Evolutionary conservation across 2,888 invertebrate genomes (phyloP), one percentile per base, ranked within the genome.

Genomic region (Tipula confusa): DNA sequence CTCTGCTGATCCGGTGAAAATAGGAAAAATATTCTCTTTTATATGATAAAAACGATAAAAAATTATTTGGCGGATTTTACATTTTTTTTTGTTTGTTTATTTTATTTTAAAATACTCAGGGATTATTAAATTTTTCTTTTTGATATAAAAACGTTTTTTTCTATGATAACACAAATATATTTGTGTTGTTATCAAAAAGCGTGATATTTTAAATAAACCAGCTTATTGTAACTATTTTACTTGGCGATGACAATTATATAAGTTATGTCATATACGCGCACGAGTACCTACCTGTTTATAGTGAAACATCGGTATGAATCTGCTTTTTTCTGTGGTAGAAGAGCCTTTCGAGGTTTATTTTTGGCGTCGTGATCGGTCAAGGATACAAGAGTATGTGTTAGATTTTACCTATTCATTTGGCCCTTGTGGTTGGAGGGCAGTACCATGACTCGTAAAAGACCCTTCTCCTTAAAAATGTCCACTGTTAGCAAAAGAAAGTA

Each of bases 151-250:
- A 38, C 64, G 64, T 64, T 64, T 64, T n/a, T 64, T 64, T 11
- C 64, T 24, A 64, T 64, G 64, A 64, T 64, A 64, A 24, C 64
- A 64, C 7, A 64, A 64, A 64, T 24, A 24, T 64, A 6, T 64
- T 18, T 64, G 48, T 64, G 48, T 24, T 64, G 24, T 64, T 64
- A 64, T 64, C 64, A 64, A 24, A 64, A 64, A 24, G 64, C 64
- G 18, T 64, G 24, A 64, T 64, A 64, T 24, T 64, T 64, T 64
- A 64, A 64, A 64, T 64, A 64, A 64, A 64, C 64, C 64, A 64
- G 64, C 64, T 64, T 64, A 33, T 64, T 24, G 24, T 64, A 24
- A 64, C 64, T 64, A 64, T 64, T 64, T 64, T 24, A 64, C 48
- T 33, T 33, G 5, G 9, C 24, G 64, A 24, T 64, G 24, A 24